phyloP scores from a whole-genome alignment of 2,113 vertebrate genomes.

The Bambusicola thoracicus region DNA sequence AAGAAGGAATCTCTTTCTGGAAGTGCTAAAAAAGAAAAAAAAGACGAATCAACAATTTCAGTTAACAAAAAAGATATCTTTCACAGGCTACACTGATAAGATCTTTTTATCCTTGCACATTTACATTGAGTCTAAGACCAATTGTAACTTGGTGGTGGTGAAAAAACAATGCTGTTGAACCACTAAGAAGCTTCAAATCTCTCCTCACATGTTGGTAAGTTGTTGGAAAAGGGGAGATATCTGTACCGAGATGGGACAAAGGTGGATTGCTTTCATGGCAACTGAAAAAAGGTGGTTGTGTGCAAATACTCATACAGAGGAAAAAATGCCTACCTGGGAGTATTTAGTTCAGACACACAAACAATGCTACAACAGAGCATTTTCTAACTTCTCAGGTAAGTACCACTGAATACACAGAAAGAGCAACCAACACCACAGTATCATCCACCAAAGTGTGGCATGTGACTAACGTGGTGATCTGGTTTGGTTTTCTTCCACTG shows the following conservation, averaged over 20 bases:
- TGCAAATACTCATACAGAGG: not conserved
- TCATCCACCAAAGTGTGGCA: not conserved
- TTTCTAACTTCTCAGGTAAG: not conserved
- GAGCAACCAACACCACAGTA: not conserved
- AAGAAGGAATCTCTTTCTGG: not conserved
- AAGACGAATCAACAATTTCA: not conserved
- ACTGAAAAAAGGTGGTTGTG: not conserved
- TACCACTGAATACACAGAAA: not conserved
- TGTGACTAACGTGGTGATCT: not conserved
- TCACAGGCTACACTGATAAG: not conserved
- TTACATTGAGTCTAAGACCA: not conserved
- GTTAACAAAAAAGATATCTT: not conserved
- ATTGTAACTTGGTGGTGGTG: not conserved
- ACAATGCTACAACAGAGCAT: not conserved
- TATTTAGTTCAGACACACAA: not conserved
- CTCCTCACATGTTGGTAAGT: not conserved
- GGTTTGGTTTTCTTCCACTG: not conserved
- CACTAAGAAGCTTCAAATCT: not conserved
- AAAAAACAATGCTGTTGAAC: not conserved
- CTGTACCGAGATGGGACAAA: not conserved
- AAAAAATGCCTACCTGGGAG: not conserved
- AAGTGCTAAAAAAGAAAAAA: not conserved
- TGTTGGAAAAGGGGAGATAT: not conserved
- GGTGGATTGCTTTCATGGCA: not conserved
- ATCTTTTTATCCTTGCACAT: not conserved